Evolutionary conservation across 2,888 invertebrate species (phyloP), one percentile per base, ranked within the genome.

Genomic region (Hololepta plana): DNA sequence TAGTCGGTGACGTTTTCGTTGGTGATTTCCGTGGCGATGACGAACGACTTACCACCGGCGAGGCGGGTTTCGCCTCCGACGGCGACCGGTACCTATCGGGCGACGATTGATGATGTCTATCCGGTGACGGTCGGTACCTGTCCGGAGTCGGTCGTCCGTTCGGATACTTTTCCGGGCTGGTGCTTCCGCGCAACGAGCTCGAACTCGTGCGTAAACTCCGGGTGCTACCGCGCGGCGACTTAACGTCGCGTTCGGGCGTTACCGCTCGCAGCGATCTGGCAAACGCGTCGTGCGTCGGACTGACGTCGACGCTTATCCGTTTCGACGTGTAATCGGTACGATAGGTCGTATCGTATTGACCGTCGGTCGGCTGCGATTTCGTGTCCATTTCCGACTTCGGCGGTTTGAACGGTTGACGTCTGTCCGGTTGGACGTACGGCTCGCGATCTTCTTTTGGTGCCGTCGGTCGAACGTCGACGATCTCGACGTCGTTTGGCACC

Each of bases 231-330:
- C 64, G 62, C 20, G 64, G 62, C 1, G 67, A 64, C n/a, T 62
- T 39, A 13, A 62, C 33, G 35, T 39, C 29, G 3, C 61, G 51
- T 22, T 64, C 57, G 2, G 71, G 69, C 26, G 70, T 71, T 17
- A 69, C 65, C 32, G 72, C 62, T 15, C 80, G 62, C 23, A 80
- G 53, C 4, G 76, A 72, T 30, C 72, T 66, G 0, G 74, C 79
- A 59, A 79, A 80, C 1, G 75, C 75, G 37, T 76, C 71, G 43
- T 80, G 80, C 2, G 74, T 65, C 1, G 77, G 70, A 43, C 75
- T 76, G 39, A 64, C 59, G 28, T 74, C 73, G 19, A 64, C 63
- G 35, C 65, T 68, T 8, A 71, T 60, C 14, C 49, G 43, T 29
- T 37, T 41, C 26, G 58, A 62, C 3, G 57, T 54, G 37, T 55